Evolutionary conservation across 2,888 invertebrate species (phyloP).

Genomic region (Psylliodes chrysocephalus): DNA sequence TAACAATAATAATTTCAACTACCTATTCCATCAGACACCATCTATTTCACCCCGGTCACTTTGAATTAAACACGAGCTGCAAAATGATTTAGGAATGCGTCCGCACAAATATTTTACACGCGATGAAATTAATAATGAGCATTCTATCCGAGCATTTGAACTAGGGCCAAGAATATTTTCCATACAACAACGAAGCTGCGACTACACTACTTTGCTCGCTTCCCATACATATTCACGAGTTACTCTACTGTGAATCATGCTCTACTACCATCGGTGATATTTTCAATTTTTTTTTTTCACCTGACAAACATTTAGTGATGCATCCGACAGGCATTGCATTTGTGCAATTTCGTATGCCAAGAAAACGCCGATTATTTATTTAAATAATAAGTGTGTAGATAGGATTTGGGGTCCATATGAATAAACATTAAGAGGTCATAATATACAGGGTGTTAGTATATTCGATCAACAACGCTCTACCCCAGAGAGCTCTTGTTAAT

Average conservation of each 20-base stretch:
- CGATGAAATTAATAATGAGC: constrained; percentile 17
- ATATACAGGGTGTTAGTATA: no score
- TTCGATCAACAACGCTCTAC: no score
- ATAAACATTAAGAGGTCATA: no score
- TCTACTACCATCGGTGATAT: constrained; percentile 3
- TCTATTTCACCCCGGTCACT: background rate
- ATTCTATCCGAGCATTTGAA: constrained; percentile 1
- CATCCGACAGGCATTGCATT: background rate
- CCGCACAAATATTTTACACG: constrained; percentile 3
- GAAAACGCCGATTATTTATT: no score
- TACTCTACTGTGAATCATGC: constrained; percentile 16
- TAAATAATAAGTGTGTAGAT: no score
- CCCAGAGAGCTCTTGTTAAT: no score
- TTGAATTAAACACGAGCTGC: background rate
- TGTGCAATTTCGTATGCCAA: no score
- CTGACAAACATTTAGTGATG: background rate
- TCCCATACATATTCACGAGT: constrained; percentile 21
- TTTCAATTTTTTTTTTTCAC: background rate
- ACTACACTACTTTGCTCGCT: constrained; percentile 4
- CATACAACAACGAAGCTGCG: background rate
- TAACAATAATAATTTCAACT: no score
- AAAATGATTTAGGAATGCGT: background rate
- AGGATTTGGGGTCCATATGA: no score
- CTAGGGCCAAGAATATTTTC: constrained; percentile 16
- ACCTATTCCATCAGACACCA: no score